Conservation (phyloP, 2,113 vertebrate species). For the Megaptera novaeangliae region DNA sequence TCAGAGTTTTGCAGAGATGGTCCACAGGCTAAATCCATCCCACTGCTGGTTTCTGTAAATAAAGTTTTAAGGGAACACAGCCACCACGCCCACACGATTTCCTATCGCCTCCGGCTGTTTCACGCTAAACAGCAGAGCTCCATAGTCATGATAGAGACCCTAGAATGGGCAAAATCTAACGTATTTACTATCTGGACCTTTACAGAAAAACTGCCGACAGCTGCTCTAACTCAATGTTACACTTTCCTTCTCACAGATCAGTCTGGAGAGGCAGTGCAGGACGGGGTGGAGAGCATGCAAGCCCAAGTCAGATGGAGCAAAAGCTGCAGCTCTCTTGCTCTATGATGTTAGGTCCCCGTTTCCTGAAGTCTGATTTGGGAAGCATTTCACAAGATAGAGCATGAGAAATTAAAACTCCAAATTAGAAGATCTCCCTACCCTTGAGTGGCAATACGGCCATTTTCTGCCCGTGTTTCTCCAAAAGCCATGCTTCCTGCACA, state of each 20-base stretch:
- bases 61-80: background rate
- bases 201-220: background rate
- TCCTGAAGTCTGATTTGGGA: background rate
- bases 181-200: background rate
- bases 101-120: background rate
- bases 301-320: background rate
- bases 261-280: background rate
- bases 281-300: background rate
- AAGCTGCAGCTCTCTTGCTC: background rate
- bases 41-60: background rate
- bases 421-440: background rate
- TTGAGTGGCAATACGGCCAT: background rate
- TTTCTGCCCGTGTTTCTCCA: background rate
- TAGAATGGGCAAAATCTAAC: background rate
- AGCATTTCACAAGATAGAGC: constrained; percentile 23
- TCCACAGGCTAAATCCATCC: background rate
- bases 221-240: background rate
- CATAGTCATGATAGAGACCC: background rate
- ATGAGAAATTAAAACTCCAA: background rate
- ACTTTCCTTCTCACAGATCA: background rate
- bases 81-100: background rate
- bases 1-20: background rate
- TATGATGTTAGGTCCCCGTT: background rate
- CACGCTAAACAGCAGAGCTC: background rate
- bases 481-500: background rate